Evolutionary conservation across 1,140 invertebrate genomes (phyloP).

Genomic region (Scylla paramamosain): DNA sequence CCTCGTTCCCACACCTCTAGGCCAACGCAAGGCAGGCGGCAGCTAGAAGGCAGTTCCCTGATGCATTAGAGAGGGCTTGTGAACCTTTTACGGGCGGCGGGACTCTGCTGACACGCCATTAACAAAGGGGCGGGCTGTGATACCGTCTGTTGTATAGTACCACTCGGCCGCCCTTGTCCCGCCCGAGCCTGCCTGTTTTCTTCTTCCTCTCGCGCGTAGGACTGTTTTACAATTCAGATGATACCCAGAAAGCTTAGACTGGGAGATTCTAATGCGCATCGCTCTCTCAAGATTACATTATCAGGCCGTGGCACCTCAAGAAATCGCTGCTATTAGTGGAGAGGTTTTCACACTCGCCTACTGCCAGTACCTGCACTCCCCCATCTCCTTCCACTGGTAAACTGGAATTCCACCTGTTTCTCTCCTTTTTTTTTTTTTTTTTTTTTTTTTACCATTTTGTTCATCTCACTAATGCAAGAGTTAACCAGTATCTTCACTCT

Average conservation of each 20-base stretch:
- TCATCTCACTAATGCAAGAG: no score
- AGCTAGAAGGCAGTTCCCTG: background rate
- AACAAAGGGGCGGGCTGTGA: background rate
- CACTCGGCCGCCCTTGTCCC: background rate
- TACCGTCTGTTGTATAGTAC: background rate
- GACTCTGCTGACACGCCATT: constrained; percentile 9
- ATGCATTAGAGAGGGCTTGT: background rate
- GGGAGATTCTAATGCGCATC: background rate
- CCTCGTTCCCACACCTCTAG: background rate
- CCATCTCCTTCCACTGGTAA: no score
- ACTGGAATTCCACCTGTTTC: no score
- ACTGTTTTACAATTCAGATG: constrained; percentile 1
- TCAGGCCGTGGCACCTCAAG: background rate
- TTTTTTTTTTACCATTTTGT: no score
- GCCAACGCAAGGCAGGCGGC: background rate
- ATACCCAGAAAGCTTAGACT: background rate
- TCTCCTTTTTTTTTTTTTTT: no score
- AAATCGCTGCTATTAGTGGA: background rate
- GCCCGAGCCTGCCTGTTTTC: background rate
- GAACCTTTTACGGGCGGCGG: background rate
- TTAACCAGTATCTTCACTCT: no score
- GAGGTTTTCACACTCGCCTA: background rate
- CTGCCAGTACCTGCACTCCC: no score
- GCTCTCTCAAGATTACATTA: background rate
- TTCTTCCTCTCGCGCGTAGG: background rate